phyloP scores from a whole-genome alignment of 2,797 vertebrate species.

The Nasua narica region DNA sequence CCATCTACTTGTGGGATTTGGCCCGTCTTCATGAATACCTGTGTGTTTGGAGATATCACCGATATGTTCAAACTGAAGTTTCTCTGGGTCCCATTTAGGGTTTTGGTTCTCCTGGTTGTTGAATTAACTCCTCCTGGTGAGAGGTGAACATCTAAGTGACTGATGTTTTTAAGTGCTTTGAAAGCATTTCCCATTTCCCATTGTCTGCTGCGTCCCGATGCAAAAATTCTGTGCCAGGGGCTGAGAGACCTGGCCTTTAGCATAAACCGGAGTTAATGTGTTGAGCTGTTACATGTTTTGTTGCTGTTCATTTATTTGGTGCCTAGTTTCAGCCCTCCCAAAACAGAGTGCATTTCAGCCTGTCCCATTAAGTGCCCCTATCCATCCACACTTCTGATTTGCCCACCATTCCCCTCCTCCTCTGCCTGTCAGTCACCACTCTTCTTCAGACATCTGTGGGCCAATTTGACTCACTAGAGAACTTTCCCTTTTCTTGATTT shows the following conservation, averaged over 20 bases:
- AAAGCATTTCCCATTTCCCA: neutral
- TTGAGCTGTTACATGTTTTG: neutral
- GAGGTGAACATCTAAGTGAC: neutral
- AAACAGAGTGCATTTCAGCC: neutral
- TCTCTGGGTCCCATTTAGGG: neutral
- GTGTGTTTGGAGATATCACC: neutral
- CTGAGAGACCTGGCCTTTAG: neutral
- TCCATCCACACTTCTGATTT: neutral
- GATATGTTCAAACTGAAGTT: neutral
- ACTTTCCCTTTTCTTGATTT: neutral
- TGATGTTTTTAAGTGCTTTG: neutral
- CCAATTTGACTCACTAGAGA: neutral
- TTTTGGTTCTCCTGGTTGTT: neutral
- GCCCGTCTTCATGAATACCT: neutral
- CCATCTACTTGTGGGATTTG: neutral
- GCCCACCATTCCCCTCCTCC: rapidly evolving
- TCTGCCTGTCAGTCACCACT: neutral
- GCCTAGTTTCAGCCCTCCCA: neutral
- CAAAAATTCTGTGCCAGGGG: neutral
- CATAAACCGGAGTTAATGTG: neutral
- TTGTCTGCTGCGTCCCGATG: neutral
- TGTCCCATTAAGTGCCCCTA: rapidly evolving
- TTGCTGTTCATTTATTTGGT: neutral
- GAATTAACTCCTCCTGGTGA: neutral
- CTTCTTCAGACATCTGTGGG: neutral